A percentile compares a stretch with the other conserved stretches of the same genome.
Evolutionary conservation across 2,113 vertebrate species (phyloP).

Genomic region (Sander vitreus): DNA sequence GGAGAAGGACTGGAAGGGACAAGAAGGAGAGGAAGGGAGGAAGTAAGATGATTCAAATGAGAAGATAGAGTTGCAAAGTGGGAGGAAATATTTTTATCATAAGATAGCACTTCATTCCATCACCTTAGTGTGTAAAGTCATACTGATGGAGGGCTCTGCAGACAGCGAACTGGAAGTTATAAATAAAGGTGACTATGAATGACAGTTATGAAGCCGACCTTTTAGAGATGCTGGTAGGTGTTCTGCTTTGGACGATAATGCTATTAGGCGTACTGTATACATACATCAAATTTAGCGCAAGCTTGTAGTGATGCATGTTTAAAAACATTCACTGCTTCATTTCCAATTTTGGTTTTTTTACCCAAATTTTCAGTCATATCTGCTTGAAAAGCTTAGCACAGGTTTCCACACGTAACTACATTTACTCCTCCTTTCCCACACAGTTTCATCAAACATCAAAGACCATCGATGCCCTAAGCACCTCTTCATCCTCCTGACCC

Average conservation of each 20-base stretch:
- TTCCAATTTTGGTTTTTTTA: not conserved
- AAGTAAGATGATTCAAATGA: not conserved
- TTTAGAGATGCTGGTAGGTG: not conserved
- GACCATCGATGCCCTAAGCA: constrained; percentile 43
- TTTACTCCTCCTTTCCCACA: constrained; percentile 32
- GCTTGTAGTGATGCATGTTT: not conserved
- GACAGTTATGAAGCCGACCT: not conserved
- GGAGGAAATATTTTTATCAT: constrained; percentile 5
- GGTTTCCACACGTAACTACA: constrained; percentile 4
- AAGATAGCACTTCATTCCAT: constrained; percentile 8
- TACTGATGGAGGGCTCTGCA: not conserved
- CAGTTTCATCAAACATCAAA: constrained; percentile 35
- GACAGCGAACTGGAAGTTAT: not conserved
- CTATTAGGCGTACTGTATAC: not conserved
- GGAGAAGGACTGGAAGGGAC: constrained; percentile 19
- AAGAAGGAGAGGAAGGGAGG: not conserved
- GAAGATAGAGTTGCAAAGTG: not conserved
- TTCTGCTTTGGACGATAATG: not conserved
- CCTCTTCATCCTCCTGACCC: constrained; percentile 47
- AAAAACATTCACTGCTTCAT: not conserved
- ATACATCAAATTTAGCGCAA: not conserved
- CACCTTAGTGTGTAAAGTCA: constrained; percentile 30
- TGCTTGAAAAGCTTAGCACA: not conserved
- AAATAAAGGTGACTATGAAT: not conserved
- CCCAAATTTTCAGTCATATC: not conserved